A percentile compares a stretch with the other conserved stretches of the same genome.
phyloP scores from a whole-genome alignment of 2,888 invertebrate genomes.

The Agonopterix heracliana region DNA sequence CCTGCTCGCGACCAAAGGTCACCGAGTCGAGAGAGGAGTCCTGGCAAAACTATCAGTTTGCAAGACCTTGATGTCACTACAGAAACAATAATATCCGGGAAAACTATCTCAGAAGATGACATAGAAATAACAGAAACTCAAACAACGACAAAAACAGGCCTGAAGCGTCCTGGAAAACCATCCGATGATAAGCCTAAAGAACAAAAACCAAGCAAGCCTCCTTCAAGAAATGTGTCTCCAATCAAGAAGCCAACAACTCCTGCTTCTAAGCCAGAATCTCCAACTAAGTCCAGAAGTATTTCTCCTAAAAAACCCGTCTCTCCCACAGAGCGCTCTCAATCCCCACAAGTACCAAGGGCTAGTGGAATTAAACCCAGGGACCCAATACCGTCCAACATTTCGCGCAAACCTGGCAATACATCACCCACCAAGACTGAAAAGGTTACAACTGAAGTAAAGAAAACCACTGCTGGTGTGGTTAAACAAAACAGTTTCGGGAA shows the following conservation, averaged over 20 bases:
- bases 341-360: constrained; percentile 50
- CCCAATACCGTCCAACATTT: constrained; percentile 31
- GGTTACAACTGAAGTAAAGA: constrained; percentile 39
- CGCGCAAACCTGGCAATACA: constrained; percentile 30
- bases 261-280: constrained; percentile 30
- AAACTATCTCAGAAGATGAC: constrained; percentile 16
- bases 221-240: constrained; percentile 52
- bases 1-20: constrained; percentile 48
- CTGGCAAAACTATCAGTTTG: constrained; percentile 42
- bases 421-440: constrained; percentile 48
- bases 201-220: constrained; percentile 36
- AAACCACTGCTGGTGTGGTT: constrained; percentile 32
- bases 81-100: constrained; percentile 4
- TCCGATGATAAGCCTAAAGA: constrained; percentile 30
- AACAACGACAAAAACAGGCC: constrained; percentile 17
- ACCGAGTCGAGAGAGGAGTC: constrained; percentile 43
- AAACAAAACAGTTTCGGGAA: constrained; percentile 47
- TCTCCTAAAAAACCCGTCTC: constrained; percentile 55
- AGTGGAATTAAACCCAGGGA: constrained; percentile 50
- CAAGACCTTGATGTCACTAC: constrained; percentile 33
- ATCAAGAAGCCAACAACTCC: constrained; percentile 39
- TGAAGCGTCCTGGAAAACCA: constrained; percentile 1
- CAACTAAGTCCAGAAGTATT: constrained; percentile 46
- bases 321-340: constrained; percentile 46
- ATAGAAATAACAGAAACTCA: constrained; percentile 12